Conservation (phyloP, 2,888 invertebrate genomes). For the Phania funesta region DNA sequence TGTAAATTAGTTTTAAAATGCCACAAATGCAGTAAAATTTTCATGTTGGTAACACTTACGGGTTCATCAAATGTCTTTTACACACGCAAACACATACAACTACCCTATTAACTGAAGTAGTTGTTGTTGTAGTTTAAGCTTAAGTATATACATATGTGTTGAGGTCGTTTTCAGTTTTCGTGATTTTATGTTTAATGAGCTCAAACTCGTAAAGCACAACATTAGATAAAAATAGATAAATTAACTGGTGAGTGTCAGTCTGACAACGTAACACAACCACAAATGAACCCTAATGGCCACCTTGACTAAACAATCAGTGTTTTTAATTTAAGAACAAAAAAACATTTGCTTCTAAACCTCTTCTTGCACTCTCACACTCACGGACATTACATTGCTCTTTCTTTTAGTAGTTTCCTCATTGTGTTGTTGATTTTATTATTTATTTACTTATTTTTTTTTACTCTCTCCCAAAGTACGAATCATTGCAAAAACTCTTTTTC, state of each 20-base stretch:
- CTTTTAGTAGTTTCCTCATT: slow-evolving; percentile 7
- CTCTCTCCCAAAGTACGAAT: not conserved
- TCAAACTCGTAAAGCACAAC: slow-evolving; percentile 11
- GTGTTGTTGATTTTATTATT: not conserved
- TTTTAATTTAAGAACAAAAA: slow-evolving; percentile 1
- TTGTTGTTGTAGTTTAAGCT: not conserved
- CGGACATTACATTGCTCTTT: not conserved
- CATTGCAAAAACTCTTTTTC: not conserved
- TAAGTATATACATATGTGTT: not conserved
- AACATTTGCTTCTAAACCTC: not conserved
- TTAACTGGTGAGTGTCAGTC: not conserved
- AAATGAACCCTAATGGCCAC: not conserved
- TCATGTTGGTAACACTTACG: slow-evolving; percentile 51
- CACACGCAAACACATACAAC: slow-evolving; percentile 1
- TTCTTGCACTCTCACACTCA: not conserved
- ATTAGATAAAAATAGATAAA: slow-evolving; percentile 55
- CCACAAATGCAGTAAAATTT: slow-evolving; percentile 48
- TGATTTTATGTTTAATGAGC: slow-evolving; percentile 41
- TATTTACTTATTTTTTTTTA: not conserved
- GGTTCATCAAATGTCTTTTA: not conserved
- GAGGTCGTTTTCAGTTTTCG: not conserved
- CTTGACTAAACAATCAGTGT: slow-evolving; percentile 18
- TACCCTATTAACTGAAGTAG: not conserved
- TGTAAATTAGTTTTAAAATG: slow-evolving; percentile 47
- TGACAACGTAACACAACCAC: not conserved